These are phyloP conservation scores for Aphidoletes aphidimyza DNA, from an alignment of 2,888 invertebrate species.

Conservation along the genomic window DNA sequence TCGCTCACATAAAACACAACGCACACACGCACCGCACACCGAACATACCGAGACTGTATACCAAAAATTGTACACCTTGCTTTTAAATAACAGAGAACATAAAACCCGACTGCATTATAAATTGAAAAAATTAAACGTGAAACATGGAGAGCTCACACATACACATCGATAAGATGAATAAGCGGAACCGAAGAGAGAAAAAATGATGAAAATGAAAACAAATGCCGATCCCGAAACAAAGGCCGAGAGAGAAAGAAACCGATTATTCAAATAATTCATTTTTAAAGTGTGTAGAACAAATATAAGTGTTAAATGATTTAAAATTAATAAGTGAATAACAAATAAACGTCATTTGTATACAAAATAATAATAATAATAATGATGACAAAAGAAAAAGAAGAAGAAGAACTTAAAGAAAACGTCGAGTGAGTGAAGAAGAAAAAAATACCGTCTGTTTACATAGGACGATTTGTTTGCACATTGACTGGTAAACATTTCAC, in stretches of 20 bases:
- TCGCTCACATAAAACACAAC: too few species aligned
- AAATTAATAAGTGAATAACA: constrained; percentile 54
- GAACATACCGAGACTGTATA: neutral
- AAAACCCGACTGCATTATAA: constrained; percentile 39
- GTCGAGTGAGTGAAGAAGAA: neutral
- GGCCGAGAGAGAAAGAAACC: constrained; percentile 51
- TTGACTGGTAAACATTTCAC: constrained; percentile 45
- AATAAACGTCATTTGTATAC: constrained; percentile 50
- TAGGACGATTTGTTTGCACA: constrained; percentile 54
- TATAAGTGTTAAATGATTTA: constrained; percentile 52
- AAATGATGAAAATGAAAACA: constrained; percentile 50
- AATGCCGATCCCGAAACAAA: constrained; percentile 52
- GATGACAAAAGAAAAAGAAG: too few species aligned
- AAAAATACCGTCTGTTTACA: constrained; percentile 38
- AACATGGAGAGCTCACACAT: neutral
- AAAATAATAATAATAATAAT: too few species aligned
- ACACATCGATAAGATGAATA: neutral
- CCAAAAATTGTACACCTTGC: constrained; percentile 49
- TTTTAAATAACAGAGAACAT: constrained; percentile 46
- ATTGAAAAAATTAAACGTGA: constrained; percentile 44
- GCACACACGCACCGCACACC: too few species aligned
- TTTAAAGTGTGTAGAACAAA: constrained; percentile 53
- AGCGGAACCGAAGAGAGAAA: constrained; percentile 12
- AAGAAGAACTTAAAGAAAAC: too few species aligned
- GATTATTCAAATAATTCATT: constrained; percentile 54